phyloP scores from a whole-genome alignment of 30 jellyfish, hydroid and myxozoan species.

The Catostylus mosaicus region DNA sequence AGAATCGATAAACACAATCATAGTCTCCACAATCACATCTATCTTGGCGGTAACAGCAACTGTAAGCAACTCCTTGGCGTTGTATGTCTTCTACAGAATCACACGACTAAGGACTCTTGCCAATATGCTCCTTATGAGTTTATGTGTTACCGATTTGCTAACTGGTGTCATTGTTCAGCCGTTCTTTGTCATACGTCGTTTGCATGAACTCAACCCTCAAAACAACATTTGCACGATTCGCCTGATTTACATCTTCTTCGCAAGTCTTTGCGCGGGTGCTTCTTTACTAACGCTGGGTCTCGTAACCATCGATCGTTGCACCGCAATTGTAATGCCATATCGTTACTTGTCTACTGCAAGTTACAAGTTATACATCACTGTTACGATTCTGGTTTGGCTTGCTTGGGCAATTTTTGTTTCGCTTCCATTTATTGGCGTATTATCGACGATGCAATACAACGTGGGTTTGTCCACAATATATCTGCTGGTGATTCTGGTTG shows the following conservation, averaged over 20 bases:
- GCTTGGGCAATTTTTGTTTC: slow-evolving; percentile 40
- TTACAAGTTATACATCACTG: slow-evolving; percentile 1
- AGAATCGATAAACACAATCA: slow-evolving; percentile 26
- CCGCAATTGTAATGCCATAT: slow-evolving; percentile 64
- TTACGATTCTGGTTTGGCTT: slow-evolving; percentile 13
- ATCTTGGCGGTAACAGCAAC: slow-evolving; percentile 45
- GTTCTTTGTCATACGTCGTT: slow-evolving; percentile 43
- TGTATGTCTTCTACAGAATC: slow-evolving; percentile 35
- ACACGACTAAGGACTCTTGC: slow-evolving; percentile 41
- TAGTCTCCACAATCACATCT: slow-evolving; percentile 38
- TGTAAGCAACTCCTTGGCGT: slow-evolving; percentile 38
- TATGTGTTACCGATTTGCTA: slow-evolving; percentile 52
- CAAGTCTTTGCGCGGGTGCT: slow-evolving; percentile 67
- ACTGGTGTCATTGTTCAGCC: slow-evolving; percentile 69
- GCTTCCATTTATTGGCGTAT: slow-evolving; percentile 43
- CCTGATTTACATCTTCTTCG: slow-evolving; percentile 53
- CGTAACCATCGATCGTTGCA: slow-evolving; percentile 59
- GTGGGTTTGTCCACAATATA: slow-evolving; percentile 35
- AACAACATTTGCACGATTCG: slow-evolving; percentile 24
- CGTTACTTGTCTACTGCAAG: slow-evolving; percentile 15
- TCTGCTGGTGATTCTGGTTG: slow-evolving; percentile 9
- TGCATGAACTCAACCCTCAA: slow-evolving; percentile 15
- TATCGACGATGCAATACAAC: slow-evolving; percentile 48
- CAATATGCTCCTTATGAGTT: slow-evolving; percentile 49
- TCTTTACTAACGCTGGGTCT: slow-evolving; percentile 58